phyloP scores from a whole-genome alignment of 2,888 invertebrate species.

The Trichopoda pennipes region DNA sequence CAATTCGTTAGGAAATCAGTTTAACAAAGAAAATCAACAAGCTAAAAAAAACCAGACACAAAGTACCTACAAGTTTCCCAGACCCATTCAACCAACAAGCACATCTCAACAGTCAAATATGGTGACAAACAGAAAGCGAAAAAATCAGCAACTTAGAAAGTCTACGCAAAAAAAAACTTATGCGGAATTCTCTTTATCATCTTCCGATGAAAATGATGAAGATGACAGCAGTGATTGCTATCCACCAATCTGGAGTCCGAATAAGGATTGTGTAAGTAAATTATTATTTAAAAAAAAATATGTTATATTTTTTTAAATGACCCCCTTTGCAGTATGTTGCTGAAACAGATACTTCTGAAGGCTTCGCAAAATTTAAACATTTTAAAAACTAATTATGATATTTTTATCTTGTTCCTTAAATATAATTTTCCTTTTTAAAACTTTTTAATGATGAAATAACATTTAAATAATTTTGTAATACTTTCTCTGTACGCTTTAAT shows the following conservation, averaged over 20 bases:
- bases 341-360: conserved; percentile 52
- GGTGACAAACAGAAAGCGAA: conserved; percentile 34
- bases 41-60: neutral
- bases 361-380: conserved; percentile 59
- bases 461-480: neutral
- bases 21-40: conserved; percentile 35
- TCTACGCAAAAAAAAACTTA: neutral
- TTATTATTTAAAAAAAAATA: conserved; percentile 20
- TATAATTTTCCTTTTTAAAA: too few species aligned
- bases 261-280: too few species aligned
- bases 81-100: conserved; percentile 11
- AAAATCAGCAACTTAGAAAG: conserved; percentile 40
- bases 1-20: conserved; percentile 7
- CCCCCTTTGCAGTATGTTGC: conserved; percentile 31
- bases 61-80: conserved; percentile 43
- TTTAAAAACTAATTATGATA: conserved; percentile 50
- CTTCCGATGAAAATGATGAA: conserved; percentile 39
- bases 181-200: conserved; percentile 36
- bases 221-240: conserved; percentile 1
- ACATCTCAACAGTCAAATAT: conserved; percentile 5
- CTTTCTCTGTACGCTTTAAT: conserved; percentile 23
- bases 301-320: too few species aligned
- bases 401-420: too few species aligned
- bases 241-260: conserved; percentile 45
- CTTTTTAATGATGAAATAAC: too few species aligned